phyloP scores from a whole-genome alignment of 2,888 invertebrate species.

The Drosophila macrothrix region DNA sequence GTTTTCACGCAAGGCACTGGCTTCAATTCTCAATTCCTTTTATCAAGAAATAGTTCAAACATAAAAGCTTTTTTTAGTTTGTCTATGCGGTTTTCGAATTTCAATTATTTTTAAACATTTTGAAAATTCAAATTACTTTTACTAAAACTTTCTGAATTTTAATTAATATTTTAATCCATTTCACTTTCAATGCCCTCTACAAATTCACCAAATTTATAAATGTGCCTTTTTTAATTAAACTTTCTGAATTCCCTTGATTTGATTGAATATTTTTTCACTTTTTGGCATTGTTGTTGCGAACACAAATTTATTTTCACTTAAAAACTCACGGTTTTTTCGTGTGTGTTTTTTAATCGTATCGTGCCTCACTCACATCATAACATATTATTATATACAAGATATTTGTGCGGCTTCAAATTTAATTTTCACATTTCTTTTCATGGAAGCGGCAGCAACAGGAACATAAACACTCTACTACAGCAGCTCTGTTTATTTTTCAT shows the following conservation, averaged over 20 bases:
- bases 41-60: neutral
- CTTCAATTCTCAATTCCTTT: neutral
- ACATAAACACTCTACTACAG: slow-evolving; percentile 19
- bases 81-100: neutral
- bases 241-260: neutral
- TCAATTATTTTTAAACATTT: neutral
- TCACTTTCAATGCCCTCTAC: neutral
- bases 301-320: neutral
- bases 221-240: neutral
- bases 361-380: neutral
- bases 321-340: neutral
- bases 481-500: slow-evolving; percentile 71
- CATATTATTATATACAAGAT: slow-evolving; percentile 58
- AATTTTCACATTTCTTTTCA: slow-evolving; percentile 40
- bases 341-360: neutral
- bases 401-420: slow-evolving; percentile 68
- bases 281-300: neutral
- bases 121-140: neutral
- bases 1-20: neutral
- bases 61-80: neutral
- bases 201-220: neutral
- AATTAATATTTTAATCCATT: neutral
- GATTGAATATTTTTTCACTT: neutral
- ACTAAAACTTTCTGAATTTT: too few relatives aligned
- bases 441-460: slow-evolving; percentile 14